Percentiles rank a stretch among this genome's conserved stretches.
These are phyloP conservation scores for Eupithecia vulgata DNA, from an alignment of 2,888 invertebrate genomes.

Conservation along the genomic window DNA sequence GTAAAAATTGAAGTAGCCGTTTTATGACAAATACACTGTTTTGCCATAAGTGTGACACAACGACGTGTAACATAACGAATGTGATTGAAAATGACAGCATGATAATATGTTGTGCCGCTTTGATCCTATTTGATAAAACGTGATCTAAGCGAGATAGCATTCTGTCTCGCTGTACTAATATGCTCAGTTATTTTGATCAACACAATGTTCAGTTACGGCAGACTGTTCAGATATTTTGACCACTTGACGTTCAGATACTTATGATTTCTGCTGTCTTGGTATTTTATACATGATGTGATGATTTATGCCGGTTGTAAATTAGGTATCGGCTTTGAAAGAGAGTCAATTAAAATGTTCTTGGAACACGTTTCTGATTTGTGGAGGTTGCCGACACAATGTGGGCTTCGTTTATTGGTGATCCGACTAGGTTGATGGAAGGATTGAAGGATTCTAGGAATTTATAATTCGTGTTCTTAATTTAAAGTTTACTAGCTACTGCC, in stretches of 20 bases:
- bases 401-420: conserved; percentile 27
- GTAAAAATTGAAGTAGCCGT: not conserved
- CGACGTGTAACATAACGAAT: too few species aligned
- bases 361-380: conserved; percentile 33
- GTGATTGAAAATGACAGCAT: too few species aligned
- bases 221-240: not conserved
- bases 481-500: not conserved
- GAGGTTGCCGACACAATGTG: conserved; percentile 31
- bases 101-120: not conserved
- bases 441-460: conserved; percentile 1
- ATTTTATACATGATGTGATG: conserved; percentile 59
- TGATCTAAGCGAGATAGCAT: too few species aligned
- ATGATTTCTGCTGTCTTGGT: conserved; percentile 37
- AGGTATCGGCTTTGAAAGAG: conserved; percentile 49
- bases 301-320: conserved; percentile 58
- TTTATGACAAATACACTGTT: not conserved
- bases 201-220: not conserved
- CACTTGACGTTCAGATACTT: conserved; percentile 17
- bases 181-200: not conserved
- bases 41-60: not conserved
- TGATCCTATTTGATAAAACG: not conserved
- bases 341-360: conserved; percentile 52
- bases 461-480: not conserved
- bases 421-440: conserved; percentile 6
- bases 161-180: not conserved